A percentile compares a stretch with the other conserved stretches of the same genome.
Conservation (phyloP, 1,140 invertebrate species). For the Forficula auricularia region DNA sequence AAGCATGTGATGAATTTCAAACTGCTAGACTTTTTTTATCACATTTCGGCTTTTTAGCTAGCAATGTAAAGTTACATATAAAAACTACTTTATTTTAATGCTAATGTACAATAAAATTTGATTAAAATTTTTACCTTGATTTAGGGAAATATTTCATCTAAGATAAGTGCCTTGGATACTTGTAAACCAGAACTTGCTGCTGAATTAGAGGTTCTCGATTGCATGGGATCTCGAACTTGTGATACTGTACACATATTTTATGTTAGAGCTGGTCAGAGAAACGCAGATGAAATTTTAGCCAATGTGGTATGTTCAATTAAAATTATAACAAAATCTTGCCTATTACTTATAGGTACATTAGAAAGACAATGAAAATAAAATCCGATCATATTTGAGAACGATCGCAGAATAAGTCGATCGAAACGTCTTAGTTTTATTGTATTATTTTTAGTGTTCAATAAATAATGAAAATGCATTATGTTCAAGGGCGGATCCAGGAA, state of each 20-base stretch:
- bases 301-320: slow-evolving; percentile 47
- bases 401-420: no score
- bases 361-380: not conserved
- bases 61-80: no score
- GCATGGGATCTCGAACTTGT: slow-evolving; percentile 62
- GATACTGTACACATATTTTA: slow-evolving; percentile 94
- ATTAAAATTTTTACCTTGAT: no score
- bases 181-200: slow-evolving; percentile 47
- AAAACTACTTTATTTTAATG: no score
- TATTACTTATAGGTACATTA: no score
- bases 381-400: no score
- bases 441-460: no score
- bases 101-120: no score
- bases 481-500: no score
- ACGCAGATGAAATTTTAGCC: slow-evolving; percentile 56
- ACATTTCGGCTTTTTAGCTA: slow-evolving; percentile 79
- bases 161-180: slow-evolving; percentile 50
- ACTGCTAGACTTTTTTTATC: slow-evolving; percentile 83
- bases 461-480: no score
- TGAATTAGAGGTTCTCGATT: slow-evolving; percentile 57
- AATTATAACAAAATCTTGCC: no score
- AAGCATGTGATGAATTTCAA: slow-evolving; percentile 76
- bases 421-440: no score
- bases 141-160: slow-evolving; percentile 18
- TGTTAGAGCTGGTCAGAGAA: slow-evolving; percentile 66